Conservation (phyloP, 2,888 invertebrate genomes). For the Limnephilus lunatus region DNA sequence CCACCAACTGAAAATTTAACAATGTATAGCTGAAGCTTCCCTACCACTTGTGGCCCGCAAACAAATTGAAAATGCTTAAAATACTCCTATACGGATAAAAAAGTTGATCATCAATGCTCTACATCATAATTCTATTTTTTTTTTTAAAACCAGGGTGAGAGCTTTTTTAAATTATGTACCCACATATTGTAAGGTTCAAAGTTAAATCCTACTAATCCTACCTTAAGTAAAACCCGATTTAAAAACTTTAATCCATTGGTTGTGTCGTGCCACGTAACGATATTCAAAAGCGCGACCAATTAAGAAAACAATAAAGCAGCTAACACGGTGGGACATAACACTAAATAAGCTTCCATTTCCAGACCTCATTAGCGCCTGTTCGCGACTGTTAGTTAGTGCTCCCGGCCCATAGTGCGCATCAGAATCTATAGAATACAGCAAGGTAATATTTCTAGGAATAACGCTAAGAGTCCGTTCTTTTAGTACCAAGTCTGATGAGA, state of each 20-base stretch:
- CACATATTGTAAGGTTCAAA: background rate
- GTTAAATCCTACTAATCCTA: background rate
- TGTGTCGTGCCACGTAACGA: background rate
- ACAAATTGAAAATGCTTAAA: too few species aligned
- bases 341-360: background rate
- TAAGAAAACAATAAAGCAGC: constrained; percentile 2
- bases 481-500: background rate
- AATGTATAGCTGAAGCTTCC: too few species aligned
- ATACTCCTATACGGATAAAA: too few species aligned
- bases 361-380: constrained; percentile 1
- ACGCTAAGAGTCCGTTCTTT: background rate
- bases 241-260: background rate
- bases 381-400: background rate
- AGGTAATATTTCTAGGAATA: background rate
- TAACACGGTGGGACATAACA: background rate
- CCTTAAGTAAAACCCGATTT: background rate
- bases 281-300: background rate
- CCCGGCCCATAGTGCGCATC: background rate
- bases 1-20: too few species aligned
- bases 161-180: too few species aligned
- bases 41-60: too few species aligned
- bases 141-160: background rate
- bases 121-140: background rate
- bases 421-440: background rate
- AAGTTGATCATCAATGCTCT: too few species aligned